Evolutionary conservation across 2,888 invertebrate genomes (phyloP).

Genomic region (Amiota mariae): DNA sequence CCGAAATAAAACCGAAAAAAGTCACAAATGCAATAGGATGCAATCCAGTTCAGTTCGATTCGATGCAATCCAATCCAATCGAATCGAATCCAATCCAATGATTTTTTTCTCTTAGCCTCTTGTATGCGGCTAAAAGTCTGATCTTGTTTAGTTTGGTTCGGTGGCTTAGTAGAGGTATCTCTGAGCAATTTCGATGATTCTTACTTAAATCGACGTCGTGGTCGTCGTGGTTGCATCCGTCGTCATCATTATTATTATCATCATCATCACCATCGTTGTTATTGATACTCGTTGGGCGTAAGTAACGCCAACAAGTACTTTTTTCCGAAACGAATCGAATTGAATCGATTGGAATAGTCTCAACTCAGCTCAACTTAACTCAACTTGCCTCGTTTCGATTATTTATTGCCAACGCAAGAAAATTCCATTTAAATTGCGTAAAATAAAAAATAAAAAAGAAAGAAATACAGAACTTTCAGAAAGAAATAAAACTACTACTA

Average conservation of each 20-base stretch:
- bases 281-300: slow-evolving; percentile 18
- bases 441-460: slow-evolving; percentile 9
- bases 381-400: slow-evolving; percentile 44
- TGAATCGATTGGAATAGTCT: too few species aligned
- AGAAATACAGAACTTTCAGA: background rate
- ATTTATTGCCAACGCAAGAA: slow-evolving; percentile 58
- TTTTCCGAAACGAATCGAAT: too few species aligned
- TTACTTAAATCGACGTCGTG: slow-evolving; percentile 48
- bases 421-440: slow-evolving; percentile 66
- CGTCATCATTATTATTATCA: slow-evolving; percentile 39
- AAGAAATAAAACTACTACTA: too few species aligned
- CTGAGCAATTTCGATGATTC: too few species aligned
- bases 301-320: slow-evolving; percentile 1
- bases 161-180: background rate
- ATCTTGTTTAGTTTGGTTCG: background rate
- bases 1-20: background rate
- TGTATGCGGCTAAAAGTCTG: background rate
- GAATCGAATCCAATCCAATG: background rate
- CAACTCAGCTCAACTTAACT: background rate
- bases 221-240: slow-evolving; percentile 38
- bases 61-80: slow-evolving; percentile 9
- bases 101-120: background rate
- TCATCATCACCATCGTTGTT: background rate
- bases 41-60: background rate
- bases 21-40: background rate